phyloP scores from a whole-genome alignment of 2,797 vertebrate genomes.

The Falco cherrug region DNA sequence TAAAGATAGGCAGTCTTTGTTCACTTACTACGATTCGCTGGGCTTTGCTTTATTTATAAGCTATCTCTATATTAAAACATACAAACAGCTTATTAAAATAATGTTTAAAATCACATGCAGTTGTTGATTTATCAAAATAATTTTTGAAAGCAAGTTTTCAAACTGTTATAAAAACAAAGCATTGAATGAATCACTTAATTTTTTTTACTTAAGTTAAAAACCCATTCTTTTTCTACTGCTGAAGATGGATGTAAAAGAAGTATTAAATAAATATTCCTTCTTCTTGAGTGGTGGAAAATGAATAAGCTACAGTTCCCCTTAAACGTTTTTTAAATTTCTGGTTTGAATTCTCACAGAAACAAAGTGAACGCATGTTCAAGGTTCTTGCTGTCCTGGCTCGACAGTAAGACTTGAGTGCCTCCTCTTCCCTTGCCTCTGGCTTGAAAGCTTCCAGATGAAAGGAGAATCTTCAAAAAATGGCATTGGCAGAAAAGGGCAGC shows the following conservation, averaged over 20 bases:
- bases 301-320: background rate
- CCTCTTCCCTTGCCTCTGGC: background rate
- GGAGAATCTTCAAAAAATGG: background rate
- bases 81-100: background rate
- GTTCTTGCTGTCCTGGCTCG: background rate
- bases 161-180: background rate
- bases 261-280: background rate
- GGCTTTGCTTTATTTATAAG: background rate
- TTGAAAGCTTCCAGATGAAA: conserved; percentile 4
- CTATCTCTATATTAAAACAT: background rate
- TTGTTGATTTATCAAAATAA: background rate
- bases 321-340: background rate
- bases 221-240: background rate
- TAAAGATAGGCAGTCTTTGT: background rate
- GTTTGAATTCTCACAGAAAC: background rate
- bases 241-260: background rate
- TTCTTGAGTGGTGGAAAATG: background rate
- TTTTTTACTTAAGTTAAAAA: background rate
- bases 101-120: background rate
- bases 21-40: background rate
- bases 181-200: background rate
- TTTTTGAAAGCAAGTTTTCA: background rate
- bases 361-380: accelerated
- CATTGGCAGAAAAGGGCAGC: background rate
- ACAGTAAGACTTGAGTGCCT: background rate